These are phyloP conservation scores for Rhodeus uyekii DNA, from an alignment of 2,797 vertebrate genomes.

Conservation along the genomic window DNA sequence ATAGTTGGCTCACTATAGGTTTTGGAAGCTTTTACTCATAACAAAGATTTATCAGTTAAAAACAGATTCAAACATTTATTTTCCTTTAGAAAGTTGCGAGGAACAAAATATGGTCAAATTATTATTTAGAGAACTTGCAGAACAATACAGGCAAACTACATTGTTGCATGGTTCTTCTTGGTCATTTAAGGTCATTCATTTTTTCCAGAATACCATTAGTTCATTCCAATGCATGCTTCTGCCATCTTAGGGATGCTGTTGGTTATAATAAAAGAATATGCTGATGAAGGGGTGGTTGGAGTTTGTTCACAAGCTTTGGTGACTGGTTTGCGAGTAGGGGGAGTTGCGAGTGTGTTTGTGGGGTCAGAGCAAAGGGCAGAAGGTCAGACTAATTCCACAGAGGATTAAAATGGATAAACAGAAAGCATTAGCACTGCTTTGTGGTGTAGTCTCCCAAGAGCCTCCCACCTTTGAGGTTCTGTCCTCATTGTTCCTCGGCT, in stretches of 20 bases:
- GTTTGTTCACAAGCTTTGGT: slow-evolving; percentile 43
- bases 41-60: not conserved
- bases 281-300: slow-evolving; percentile 12
- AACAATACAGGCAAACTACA: not conserved
- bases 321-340: slow-evolving; percentile 47
- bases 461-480: slow-evolving; percentile 64
- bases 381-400: slow-evolving; percentile 69
- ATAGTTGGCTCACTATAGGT: not conserved
- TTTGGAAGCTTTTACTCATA: not conserved
- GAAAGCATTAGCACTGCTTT: slow-evolving; percentile 72
- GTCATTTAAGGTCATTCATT: slow-evolving; percentile 13
- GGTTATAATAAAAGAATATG: slow-evolving; percentile 34
- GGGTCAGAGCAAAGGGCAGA: slow-evolving; percentile 60
- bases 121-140: not conserved
- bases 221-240: slow-evolving; percentile 17
- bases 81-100: not conserved
- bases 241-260: not conserved
- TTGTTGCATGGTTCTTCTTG: not conserved
- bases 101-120: not conserved
- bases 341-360: slow-evolving; percentile 64
- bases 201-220: slow-evolving; percentile 33
- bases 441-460: slow-evolving; percentile 64
- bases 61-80: not conserved
- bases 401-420: slow-evolving; percentile 68
- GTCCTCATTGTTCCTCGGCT: slow-evolving; percentile 68